Evolutionary conservation across 2,888 invertebrate genomes (phyloP).

Genomic region (Eledone cirrhosa): DNA sequence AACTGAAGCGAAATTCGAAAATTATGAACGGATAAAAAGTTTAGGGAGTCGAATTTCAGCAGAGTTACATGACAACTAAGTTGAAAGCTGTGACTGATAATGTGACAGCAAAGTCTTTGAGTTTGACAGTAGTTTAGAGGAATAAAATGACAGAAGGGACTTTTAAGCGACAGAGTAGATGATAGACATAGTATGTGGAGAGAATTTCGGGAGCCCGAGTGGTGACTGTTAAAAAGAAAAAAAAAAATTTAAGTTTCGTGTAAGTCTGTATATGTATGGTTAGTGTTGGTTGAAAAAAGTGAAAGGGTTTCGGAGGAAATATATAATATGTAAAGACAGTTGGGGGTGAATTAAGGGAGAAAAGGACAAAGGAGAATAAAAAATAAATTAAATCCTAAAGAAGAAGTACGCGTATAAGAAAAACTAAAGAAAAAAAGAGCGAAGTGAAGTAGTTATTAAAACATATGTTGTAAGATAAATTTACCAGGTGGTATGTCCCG

Average conservation of each 20-base stretch:
- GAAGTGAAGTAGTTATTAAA: background rate
- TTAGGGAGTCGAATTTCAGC: too few species aligned
- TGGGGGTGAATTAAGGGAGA: background rate
- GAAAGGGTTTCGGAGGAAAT: background rate
- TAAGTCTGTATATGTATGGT: background rate
- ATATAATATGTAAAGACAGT: background rate
- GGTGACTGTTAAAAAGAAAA: too few species aligned
- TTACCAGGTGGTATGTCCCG: slow-evolving; percentile 19
- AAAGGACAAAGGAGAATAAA: background rate
- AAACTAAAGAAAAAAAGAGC: background rate
- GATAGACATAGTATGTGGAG: too few species aligned
- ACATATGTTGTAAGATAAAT: slow-evolving; percentile 11
- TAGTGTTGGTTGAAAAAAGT: background rate
- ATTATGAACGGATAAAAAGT: too few species aligned
- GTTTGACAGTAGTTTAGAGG: too few species aligned
- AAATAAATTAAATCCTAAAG: background rate
- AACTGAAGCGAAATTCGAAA: too few species aligned
- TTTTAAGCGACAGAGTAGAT: too few species aligned
- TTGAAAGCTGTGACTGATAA: too few species aligned
- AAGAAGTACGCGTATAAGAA: background rate
- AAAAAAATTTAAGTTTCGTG: background rate
- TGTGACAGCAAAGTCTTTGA: too few species aligned
- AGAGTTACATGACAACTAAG: too few species aligned
- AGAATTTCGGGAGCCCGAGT: too few species aligned
- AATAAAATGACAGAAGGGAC: too few species aligned